Conservation (phyloP, 1,140 invertebrate genomes). For the Stenopsyche tienmushanensis region DNA sequence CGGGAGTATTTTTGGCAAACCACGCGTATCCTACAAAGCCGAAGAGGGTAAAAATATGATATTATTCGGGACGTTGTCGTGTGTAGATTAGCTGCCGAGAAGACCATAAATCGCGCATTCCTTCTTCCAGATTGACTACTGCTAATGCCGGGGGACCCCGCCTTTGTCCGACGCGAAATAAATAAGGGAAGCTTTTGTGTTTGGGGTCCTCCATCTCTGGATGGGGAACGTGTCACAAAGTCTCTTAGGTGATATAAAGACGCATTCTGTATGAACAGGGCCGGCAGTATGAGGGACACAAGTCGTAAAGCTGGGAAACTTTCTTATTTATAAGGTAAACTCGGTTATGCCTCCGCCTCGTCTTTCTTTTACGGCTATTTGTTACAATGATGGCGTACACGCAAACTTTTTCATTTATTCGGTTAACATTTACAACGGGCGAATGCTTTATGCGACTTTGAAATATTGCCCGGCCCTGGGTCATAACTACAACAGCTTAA, state of each 20-base stretch:
- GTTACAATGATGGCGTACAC: conserved; percentile 28
- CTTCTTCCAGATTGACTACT: conserved; percentile 24
- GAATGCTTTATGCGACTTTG: conserved; percentile 12
- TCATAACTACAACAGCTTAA: no score
- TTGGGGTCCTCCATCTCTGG: conserved; percentile 12
- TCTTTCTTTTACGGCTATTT: conserved; percentile 28
- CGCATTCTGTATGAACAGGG: conserved; percentile 17
- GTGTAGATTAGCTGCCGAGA: conserved; percentile 13
- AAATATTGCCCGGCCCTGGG: no score
- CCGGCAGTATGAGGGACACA: not conserved
- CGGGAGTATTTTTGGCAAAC: no score
- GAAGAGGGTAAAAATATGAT: conserved; percentile 12
- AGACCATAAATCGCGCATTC: conserved; percentile 32
- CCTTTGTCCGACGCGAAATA: conserved; percentile 28
- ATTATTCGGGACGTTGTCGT: not conserved
- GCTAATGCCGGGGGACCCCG: conserved; percentile 23
- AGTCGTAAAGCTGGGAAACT: conserved; percentile 38
- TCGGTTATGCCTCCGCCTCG: conserved; percentile 30
- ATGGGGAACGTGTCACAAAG: conserved; percentile 9
- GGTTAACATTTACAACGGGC: not conserved
- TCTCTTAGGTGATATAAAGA: conserved; percentile 37
- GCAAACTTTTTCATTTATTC: conserved; percentile 36
- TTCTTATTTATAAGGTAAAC: conserved; percentile 41
- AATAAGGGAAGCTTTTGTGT: conserved; percentile 38
- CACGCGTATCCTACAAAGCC: no score